phyloP scores from a whole-genome alignment of 2,113 vertebrate species.

The Rutilus rutilus region DNA sequence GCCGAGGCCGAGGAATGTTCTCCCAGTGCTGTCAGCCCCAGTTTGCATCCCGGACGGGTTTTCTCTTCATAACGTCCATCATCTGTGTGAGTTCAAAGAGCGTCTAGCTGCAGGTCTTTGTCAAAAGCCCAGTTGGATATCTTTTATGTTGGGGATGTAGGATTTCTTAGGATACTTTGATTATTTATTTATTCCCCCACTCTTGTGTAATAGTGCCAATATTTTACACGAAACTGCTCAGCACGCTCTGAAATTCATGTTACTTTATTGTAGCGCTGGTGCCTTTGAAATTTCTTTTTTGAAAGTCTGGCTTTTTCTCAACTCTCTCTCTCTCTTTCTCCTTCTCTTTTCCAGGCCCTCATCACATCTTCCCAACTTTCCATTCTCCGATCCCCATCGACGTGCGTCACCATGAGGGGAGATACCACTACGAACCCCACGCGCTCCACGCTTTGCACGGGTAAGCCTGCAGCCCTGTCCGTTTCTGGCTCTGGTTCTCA shows the following conservation, averaged over 20 bases:
- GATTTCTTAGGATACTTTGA: conserved; percentile 91
- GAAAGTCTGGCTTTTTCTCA: conserved; percentile 68
- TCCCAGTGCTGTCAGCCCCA: conserved; percentile 78
- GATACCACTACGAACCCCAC: conserved; percentile 94
- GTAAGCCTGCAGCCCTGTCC: conserved; percentile 73
- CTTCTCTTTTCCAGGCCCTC: conserved; percentile 78
- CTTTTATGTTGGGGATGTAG: conserved; percentile 95
- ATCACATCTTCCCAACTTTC: conserved; percentile 90
- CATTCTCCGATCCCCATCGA: conserved; percentile 94
- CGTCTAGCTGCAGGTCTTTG: conserved; percentile 92
- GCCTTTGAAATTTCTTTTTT: conserved; percentile 72
- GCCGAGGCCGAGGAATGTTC: conserved; percentile 57
- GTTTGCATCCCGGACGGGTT: conserved; percentile 77
- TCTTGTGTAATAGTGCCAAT: conserved; percentile 86
- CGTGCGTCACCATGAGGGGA: conserved; percentile 93
- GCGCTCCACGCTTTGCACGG: conserved; percentile 87
- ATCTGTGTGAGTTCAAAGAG: conserved; percentile 89
- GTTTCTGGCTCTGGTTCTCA: background rate
- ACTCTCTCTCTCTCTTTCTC: conserved; percentile 52
- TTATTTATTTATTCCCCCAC: conserved; percentile 94
- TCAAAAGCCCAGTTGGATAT: conserved; percentile 89
- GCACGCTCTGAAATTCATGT: conserved; percentile 83
- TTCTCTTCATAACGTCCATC: conserved; percentile 81
- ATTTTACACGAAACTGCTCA: conserved; percentile 79
- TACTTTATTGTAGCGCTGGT: conserved; percentile 78